phyloP scores from a whole-genome alignment of 2,113 vertebrate species.

The Donacobius atricapilla region DNA sequence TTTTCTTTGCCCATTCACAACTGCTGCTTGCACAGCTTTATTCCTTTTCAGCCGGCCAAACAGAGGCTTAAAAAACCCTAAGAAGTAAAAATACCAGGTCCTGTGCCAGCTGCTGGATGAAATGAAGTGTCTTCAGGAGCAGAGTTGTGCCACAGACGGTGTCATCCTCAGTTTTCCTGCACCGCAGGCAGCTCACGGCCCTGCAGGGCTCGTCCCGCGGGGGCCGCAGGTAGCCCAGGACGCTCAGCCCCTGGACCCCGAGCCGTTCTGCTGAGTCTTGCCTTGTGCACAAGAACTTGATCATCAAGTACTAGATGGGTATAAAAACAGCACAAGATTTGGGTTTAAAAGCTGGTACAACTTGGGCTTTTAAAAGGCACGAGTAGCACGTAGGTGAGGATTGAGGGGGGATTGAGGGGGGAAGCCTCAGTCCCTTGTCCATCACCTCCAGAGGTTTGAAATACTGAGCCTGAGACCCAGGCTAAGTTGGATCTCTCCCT shows the following conservation, averaged over 20 bases:
- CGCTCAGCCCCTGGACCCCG: slow-evolving; percentile 86
- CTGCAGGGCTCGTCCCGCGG: slow-evolving; percentile 66
- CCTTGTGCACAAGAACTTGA: slow-evolving; percentile 93
- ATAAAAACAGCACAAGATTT: neutral
- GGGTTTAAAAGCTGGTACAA: neutral
- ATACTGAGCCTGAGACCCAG: neutral
- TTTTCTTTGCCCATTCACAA: neutral
- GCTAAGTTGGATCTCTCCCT: neutral
- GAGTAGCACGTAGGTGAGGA: fast-evolving
- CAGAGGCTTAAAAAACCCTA: neutral
- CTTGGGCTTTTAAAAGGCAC: neutral
- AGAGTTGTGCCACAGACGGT: slow-evolving; percentile 81
- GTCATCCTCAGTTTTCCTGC: slow-evolving; percentile 46
- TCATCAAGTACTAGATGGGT: slow-evolving; percentile 87
- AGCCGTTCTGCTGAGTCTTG: slow-evolving; percentile 91
- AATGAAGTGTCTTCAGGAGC: slow-evolving; percentile 90
- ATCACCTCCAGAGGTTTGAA: neutral
- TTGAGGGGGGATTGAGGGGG: neutral
- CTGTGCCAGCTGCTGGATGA: slow-evolving; percentile 91
- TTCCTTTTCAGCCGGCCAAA: neutral
- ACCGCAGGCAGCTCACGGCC: slow-evolving; percentile 69
- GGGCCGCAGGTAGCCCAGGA: slow-evolving; percentile 87
- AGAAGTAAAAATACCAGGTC: slow-evolving; percentile 80
- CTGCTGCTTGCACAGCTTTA: neutral
- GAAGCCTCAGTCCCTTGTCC: neutral